Conservation (phyloP, 2,888 invertebrate genomes). For the Choreutis nemorana region DNA sequence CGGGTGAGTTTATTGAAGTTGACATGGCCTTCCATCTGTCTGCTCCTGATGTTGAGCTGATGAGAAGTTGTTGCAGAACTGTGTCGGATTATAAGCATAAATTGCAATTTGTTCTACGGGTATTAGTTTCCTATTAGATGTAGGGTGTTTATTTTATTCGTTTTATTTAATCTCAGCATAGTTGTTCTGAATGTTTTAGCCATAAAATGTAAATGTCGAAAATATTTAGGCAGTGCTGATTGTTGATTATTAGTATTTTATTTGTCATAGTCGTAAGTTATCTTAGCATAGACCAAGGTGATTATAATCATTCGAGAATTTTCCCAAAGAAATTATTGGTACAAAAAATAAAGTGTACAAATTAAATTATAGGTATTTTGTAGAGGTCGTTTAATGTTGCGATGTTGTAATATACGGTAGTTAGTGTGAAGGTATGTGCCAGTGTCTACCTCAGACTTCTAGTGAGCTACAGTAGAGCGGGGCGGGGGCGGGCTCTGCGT, state of each 20-base stretch:
- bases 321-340: constrained; percentile 65
- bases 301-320: constrained; percentile 36
- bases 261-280: constrained; percentile 40
- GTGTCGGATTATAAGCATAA: constrained; percentile 16
- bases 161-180: constrained; percentile 29
- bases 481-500: too few relatives aligned
- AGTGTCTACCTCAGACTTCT: constrained; percentile 56
- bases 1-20: constrained; percentile 68
- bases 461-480: constrained; percentile 21
- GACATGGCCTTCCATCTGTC: constrained; percentile 20
- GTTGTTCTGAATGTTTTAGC: constrained; percentile 42
- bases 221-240: constrained; percentile 39
- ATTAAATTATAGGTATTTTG: constrained; percentile 42
- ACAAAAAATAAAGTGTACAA: constrained; percentile 62
- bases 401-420: constrained; percentile 53
- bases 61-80: constrained; percentile 8
- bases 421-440: constrained; percentile 49
- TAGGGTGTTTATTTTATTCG: constrained; percentile 53
- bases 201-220: constrained; percentile 31
- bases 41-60: constrained; percentile 12
- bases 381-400: constrained; percentile 52
- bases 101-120: constrained; percentile 65
- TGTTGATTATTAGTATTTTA: constrained; percentile 66
- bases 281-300: constrained; percentile 35
- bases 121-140: constrained; percentile 66